Evolutionary conservation across 2,797 vertebrate genomes (phyloP).

Genomic region (Leucoraja ocellata): DNA sequence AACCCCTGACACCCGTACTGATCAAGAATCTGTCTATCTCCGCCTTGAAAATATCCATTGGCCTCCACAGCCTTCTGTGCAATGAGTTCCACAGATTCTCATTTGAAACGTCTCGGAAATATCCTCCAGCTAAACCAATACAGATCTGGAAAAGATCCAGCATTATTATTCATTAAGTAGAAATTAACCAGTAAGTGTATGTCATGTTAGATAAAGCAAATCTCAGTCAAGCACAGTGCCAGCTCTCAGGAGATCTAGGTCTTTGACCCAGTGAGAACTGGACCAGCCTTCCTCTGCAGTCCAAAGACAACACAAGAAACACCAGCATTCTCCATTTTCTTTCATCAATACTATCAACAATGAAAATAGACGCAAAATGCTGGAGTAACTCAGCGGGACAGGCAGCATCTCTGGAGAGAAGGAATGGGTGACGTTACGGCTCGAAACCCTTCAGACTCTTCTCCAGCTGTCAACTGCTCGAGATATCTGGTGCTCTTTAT

Average conservation of each 20-base stretch:
- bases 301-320: conserved; percentile 1
- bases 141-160: conserved; percentile 21
- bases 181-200: conserved; percentile 17
- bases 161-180: conserved; percentile 29
- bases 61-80: no score
- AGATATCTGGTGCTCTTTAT: background rate
- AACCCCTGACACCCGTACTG: no score
- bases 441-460: no score
- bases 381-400: no score
- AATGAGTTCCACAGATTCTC: background rate
- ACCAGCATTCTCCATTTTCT: conserved; percentile 1
- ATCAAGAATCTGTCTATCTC: no score
- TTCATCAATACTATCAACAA: background rate
- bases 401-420: no score
- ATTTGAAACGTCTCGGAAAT: background rate
- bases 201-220: background rate
- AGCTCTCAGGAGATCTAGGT: background rate
- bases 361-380: no score
- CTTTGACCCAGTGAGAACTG: background rate
- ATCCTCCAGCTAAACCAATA: background rate
- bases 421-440: no score
- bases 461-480: background rate
- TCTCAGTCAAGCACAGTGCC: conserved; percentile 5
- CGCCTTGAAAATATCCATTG: no score
- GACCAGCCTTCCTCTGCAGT: background rate